Percentiles rank a stretch among this genome's conserved stretches.
Conservation (phyloP, 30 jellyfish, hydroid and myxozoan genomes). For the Clytia hemisphaerica region DNA sequence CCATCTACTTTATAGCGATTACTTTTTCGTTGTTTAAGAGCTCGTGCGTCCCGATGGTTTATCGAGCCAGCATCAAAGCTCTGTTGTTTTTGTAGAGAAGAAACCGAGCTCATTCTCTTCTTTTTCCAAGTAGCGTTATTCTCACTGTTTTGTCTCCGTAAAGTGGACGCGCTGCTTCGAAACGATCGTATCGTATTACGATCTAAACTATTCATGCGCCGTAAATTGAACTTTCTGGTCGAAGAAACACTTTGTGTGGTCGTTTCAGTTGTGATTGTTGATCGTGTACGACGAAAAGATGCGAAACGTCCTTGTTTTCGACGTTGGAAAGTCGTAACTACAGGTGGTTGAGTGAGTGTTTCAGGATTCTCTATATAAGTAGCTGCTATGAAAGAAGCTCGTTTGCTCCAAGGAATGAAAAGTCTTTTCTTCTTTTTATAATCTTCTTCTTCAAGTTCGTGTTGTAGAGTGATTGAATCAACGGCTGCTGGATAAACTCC, state of each 20-base stretch:
- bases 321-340: not conserved
- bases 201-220: not conserved
- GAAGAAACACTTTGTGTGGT: too few relatives aligned
- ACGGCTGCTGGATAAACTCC: conserved; percentile 18
- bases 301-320: not conserved
- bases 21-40: conserved; percentile 1
- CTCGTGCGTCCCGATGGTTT: not conserved
- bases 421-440: not conserved
- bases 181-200: not conserved
- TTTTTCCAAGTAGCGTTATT: not conserved
- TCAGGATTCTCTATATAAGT: not conserved
- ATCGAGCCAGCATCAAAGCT: not conserved
- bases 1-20: not conserved
- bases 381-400: conserved; percentile 12
- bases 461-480: not conserved
- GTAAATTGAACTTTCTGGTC: not conserved
- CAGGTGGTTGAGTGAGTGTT: conserved; percentile 11
- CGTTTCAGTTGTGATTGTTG: too few relatives aligned
- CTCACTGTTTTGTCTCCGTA: conserved; percentile 9
- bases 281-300: conserved; percentile 14
- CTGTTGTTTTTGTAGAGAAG: conserved; percentile 3
- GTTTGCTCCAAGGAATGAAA: conserved; percentile 30
- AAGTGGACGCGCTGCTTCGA: not conserved
- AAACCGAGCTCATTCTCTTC: conserved; percentile 7
- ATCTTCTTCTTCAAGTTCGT: conserved; percentile 2